phyloP scores from a whole-genome alignment of 1,140 invertebrate species.

The Drosophila grimshawi region DNA sequence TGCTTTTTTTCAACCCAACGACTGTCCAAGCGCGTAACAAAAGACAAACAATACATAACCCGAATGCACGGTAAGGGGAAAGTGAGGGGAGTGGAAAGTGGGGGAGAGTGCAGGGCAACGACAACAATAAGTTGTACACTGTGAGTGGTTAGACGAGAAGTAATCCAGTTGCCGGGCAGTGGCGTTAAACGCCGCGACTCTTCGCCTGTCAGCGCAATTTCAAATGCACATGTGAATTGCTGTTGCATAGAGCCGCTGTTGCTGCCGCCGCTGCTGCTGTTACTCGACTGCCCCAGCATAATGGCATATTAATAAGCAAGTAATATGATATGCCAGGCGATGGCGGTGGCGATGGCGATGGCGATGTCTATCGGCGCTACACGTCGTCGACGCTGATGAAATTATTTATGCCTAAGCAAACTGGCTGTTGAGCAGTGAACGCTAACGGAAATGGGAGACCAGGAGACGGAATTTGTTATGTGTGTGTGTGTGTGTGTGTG shows the following conservation, averaged over 20 bases:
- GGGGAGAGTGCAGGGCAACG: not conserved
- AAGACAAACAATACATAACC: constrained; percentile 30
- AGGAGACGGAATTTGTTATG: not conserved
- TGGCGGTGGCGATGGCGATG: constrained; percentile 28
- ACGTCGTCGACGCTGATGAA: constrained; percentile 68
- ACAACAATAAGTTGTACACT: constrained; percentile 4
- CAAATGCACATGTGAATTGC: constrained; percentile 56
- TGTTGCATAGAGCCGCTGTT: not conserved
- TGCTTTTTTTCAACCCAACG: constrained; percentile 1
- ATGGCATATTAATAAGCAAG: constrained; percentile 78
- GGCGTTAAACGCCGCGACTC: constrained; percentile 59
- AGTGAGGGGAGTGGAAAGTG: not conserved
- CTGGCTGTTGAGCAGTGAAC: not conserved
- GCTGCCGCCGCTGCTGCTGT: not conserved
- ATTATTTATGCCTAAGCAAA: constrained; percentile 76
- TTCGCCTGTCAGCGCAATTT: constrained; percentile 72
- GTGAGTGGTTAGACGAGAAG: not conserved
- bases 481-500: not conserved
- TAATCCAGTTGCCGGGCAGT: constrained; percentile 25
- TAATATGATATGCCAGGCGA: constrained; percentile 73
- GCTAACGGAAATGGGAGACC: not conserved
- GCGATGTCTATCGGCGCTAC: constrained; percentile 71
- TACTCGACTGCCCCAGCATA: constrained; percentile 27
- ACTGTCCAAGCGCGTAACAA: constrained; percentile 20
- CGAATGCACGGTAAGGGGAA: not conserved